Base-by-base conservation (phyloP, 2,113 vertebrate genomes). In the Elachura formosa region DNA sequence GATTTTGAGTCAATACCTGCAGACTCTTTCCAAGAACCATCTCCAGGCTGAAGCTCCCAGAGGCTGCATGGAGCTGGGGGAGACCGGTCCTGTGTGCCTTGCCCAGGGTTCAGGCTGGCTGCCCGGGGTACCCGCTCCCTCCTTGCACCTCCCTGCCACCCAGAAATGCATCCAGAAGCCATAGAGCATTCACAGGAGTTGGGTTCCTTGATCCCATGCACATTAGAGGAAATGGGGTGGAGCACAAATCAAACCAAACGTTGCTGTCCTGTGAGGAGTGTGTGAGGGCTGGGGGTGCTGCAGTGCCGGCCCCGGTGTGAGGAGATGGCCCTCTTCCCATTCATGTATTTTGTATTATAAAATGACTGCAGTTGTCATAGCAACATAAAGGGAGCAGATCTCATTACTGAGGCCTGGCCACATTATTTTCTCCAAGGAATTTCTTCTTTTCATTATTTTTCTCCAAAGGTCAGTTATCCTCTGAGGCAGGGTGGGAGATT, bases 381-480 rank as follows among this genome's bases (percentile, higher is more conserved):
- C 97, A 98, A 98, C 98, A 96, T 97, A 96, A 98, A 98, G 97
- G 97, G 98, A 98, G 98, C 98, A 97, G 98, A 98, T 98, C 98
- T 98, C 98, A 98, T 98, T 98, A 98, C 98, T 90, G 97, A 97
- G 97, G 98, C 97, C 97, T 87, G 97, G 98, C 98, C 98, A 98
- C 98, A 97, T 98, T 98, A 98, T 98, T 98, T 98, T 98, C 98
- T 98, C 98, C 96, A 97, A 98, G 98, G 98, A 98, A 98, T 98
- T 98, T 98, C 98, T 98, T 98, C 98, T 98, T 98, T 98, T 98
- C 98, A 98, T 98, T 98, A 98, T 98, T 98, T 98, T 96, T 97
- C 98, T 98, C 98, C 98, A 99, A 99, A 99, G 99, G 99, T 99
- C 99, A 99, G 98, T 98, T 98, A 98, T 99, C 98, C 98, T 99